Percentiles rank a stretch among this genome's conserved stretches.
Conservation (phyloP, 2,797 vertebrate genomes). For the Neosalanx taihuensis region DNA sequence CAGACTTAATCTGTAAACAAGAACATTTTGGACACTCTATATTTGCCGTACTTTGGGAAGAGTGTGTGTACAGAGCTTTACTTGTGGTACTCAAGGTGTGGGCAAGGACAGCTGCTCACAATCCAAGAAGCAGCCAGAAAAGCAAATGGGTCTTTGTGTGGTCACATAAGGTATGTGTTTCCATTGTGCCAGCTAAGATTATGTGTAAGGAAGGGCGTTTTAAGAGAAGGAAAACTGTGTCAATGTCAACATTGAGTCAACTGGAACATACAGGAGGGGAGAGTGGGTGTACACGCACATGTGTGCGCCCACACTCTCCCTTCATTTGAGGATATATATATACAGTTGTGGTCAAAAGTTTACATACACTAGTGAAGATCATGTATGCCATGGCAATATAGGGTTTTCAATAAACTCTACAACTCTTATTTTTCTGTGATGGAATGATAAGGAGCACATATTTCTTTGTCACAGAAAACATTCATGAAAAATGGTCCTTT, state of each 20-base stretch:
- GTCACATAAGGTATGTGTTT: constrained; percentile 53
- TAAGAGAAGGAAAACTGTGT: constrained; percentile 55
- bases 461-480: too few relatives aligned
- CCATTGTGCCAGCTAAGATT: constrained; percentile 59
- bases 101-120: constrained; percentile 49
- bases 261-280: constrained; percentile 33
- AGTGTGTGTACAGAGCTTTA: constrained; percentile 35
- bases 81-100: constrained; percentile 54
- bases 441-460: too few relatives aligned
- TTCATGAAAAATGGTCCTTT: too few relatives aligned
- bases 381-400: too few relatives aligned
- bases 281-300: constrained; percentile 55
- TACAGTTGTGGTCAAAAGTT: too few relatives aligned
- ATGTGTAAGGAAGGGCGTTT: constrained; percentile 65
- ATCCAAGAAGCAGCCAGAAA: constrained; percentile 49
- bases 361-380: too few relatives aligned
- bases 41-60: constrained; percentile 29
- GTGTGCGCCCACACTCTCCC: constrained; percentile 9
- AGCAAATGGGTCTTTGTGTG: constrained; percentile 54
- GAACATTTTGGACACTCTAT: constrained; percentile 36
- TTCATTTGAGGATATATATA: constrained; percentile 19
- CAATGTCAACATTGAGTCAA: constrained; percentile 60
- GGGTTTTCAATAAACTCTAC: too few relatives aligned
- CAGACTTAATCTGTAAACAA: constrained; percentile 29
- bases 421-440: too few relatives aligned